These are phyloP conservation scores for Tenualosa thibaudeaui DNA, from an alignment of 2,797 vertebrate species.

Conservation along the genomic window DNA sequence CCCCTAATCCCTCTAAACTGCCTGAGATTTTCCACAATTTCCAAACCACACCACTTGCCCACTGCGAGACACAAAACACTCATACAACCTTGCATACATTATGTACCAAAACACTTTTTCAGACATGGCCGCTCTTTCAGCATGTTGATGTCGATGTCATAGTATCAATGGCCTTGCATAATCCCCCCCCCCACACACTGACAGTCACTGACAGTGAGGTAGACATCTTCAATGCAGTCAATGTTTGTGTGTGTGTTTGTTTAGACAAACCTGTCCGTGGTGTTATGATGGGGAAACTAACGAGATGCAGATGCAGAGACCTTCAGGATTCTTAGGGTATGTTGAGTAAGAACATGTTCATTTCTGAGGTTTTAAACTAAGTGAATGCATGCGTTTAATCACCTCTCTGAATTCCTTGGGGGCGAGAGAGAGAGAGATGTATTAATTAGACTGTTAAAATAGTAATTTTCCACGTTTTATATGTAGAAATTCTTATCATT, in stretches of 20 bases:
- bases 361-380: neutral
- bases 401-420: no score
- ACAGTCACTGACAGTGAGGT: neutral
- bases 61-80: constrained; percentile 63
- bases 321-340: neutral
- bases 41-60: constrained; percentile 62
- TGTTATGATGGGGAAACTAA: neutral
- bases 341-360: no score
- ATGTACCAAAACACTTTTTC: neutral
- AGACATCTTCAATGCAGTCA: neutral
- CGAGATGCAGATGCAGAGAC: neutral
- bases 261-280: neutral
- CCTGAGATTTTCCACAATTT: constrained; percentile 75
- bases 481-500: neutral
- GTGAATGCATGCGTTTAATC: neutral
- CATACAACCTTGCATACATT: neutral
- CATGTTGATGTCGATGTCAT: constrained; percentile 2
- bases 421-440: neutral
- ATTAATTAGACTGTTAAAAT: neutral
- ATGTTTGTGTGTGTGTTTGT: neutral
- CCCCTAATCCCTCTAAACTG: constrained; percentile 79
- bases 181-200: neutral
- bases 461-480: neutral
- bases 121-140: neutral
- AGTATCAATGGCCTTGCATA: constrained; percentile 3